Conservation (phyloP, 2,888 invertebrate species). For the Drosophila phalerata region DNA sequence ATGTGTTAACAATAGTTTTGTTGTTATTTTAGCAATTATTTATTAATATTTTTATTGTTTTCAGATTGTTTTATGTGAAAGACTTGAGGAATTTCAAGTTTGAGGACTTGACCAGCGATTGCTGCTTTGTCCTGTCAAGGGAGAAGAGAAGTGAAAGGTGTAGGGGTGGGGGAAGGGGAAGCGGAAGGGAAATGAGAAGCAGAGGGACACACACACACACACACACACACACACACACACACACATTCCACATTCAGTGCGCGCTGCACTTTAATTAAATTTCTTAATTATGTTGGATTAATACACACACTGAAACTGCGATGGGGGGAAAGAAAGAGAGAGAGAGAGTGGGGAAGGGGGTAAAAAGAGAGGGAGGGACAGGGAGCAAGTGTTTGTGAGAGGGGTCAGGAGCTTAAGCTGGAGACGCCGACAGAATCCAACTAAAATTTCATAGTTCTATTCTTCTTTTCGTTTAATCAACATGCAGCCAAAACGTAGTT, state of each 20-base stretch:
- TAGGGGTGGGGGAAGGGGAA: neutral
- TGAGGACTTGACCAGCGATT: neutral
- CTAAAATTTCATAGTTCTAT: constrained; percentile 73
- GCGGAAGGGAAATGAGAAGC: neutral
- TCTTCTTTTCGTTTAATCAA: constrained; percentile 76
- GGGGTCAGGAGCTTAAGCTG: neutral
- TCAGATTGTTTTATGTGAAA: neutral
- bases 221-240: constrained; percentile 11
- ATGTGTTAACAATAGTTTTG: too few species aligned
- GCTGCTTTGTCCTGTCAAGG: neutral
- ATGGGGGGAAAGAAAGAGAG: neutral
- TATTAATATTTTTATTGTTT: neutral
- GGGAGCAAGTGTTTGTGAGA: neutral
- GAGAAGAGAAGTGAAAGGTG: neutral
- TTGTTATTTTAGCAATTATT: neutral
- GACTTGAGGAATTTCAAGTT: neutral
- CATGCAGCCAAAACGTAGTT: constrained; percentile 45
- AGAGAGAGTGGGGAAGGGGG: neutral
- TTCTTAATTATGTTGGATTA: constrained; percentile 80
- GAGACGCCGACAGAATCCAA: constrained; percentile 38
- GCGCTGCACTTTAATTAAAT: constrained; percentile 80
- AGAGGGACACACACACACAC: neutral
- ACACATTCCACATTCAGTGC: constrained; percentile 68
- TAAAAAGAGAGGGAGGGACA: neutral
- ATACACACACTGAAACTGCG: constrained; percentile 48